A percentile compares a stretch with the other conserved stretches of the same genome.
Evolutionary conservation across 2,888 invertebrate genomes (phyloP).

Genomic region (Macrosoma leucophasiata): DNA sequence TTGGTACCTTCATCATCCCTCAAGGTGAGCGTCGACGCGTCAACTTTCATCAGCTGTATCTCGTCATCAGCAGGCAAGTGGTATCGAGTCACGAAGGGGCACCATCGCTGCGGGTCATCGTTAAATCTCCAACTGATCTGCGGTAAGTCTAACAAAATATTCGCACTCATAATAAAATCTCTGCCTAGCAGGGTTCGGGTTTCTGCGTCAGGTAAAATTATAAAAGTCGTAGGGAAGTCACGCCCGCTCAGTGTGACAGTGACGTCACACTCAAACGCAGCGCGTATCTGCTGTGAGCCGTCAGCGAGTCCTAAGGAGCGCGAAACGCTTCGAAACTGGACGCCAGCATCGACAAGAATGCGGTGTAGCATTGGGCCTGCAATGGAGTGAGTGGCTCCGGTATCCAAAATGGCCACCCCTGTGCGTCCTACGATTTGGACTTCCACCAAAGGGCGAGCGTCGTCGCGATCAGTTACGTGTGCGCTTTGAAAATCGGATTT

Average conservation of each 20-base stretch:
- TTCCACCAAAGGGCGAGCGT: neutral
- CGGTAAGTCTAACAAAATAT: neutral
- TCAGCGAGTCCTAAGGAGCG: constrained; percentile 8
- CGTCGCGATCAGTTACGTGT: neutral
- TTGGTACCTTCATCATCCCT: constrained; percentile 12
- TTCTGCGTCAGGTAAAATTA: constrained; percentile 10
- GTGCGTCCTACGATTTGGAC: neutral
- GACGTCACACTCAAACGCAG: constrained; percentile 1
- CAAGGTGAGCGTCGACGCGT: constrained; percentile 3
- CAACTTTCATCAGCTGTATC: constrained; percentile 1
- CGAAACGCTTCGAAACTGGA: constrained; percentile 1
- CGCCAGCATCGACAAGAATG: constrained; percentile 2
- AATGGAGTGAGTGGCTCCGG: constrained; percentile 12
- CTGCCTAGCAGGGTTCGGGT: constrained; percentile 10
- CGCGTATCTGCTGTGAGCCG: constrained; percentile 5
- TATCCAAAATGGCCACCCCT: constrained; percentile 14
- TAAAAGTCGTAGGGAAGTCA: constrained; percentile 2
- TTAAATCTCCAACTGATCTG: neutral
- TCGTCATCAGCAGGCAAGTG: constrained; percentile 4
- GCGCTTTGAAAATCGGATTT: neutral
- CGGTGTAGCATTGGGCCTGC: constrained; percentile 10
- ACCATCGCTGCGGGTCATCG: neutral
- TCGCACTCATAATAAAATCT: neutral
- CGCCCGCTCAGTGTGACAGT: constrained; percentile 1
- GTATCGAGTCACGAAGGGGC: neutral